Evolutionary conservation across 92 coral and sea anemone species (phyloP).

Genomic region (Porites lobata): DNA sequence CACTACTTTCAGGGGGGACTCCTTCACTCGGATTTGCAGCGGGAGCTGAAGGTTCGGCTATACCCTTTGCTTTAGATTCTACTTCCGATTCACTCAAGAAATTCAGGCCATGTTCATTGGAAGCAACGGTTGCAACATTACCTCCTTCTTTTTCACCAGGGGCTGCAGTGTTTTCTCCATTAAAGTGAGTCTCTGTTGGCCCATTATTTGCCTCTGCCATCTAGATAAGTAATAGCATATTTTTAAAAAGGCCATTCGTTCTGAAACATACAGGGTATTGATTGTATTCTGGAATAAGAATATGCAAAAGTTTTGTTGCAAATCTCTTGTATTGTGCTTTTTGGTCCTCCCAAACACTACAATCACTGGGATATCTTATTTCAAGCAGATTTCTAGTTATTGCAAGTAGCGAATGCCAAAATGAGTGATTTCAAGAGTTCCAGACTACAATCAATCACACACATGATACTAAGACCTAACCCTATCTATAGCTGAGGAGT

Average conservation of each 20-base stretch:
- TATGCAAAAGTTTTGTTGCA: no score
- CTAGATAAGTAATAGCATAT: slow-evolving; percentile 20
- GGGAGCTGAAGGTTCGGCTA: slow-evolving; percentile 60
- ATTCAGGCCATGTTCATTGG: slow-evolving; percentile 98
- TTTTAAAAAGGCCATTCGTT: neutral
- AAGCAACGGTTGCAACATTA: slow-evolving; percentile 78
- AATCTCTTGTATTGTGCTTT: no score
- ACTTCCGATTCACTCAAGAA: slow-evolving; percentile 96
- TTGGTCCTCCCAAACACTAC: no score
- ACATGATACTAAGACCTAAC: no score
- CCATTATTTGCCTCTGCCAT: slow-evolving; percentile 54
- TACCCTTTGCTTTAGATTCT: slow-evolving; percentile 63
- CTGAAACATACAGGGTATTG: neutral
- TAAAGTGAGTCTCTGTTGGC: slow-evolving; percentile 22
- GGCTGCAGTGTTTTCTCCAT: slow-evolving; percentile 26
- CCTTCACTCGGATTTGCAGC: slow-evolving; percentile 22
- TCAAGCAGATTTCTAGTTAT: no score
- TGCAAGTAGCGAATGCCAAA: no score
- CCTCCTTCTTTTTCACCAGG: slow-evolving; percentile 28
- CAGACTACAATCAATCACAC: no score
- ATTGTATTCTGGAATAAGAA: no score
- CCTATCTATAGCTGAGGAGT: no score
- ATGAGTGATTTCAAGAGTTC: no score
- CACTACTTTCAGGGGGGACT: slow-evolving; percentile 16
- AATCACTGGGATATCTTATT: no score